phyloP scores from a whole-genome alignment of 2,113 vertebrate genomes.

The Eretmodus cyanostictus region DNA sequence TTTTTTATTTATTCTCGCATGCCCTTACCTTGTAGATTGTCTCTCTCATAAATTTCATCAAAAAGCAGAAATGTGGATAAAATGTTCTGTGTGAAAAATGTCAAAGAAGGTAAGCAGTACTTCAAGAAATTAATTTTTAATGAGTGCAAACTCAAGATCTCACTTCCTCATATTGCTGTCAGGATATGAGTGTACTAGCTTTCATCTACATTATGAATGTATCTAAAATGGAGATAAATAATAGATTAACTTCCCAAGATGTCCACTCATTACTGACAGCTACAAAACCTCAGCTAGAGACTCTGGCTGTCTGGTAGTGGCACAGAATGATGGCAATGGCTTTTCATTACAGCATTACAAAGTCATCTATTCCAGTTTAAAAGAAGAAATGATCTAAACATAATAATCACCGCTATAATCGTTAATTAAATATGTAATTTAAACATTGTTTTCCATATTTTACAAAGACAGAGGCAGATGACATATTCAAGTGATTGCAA shows the following conservation, averaged over 20 bases:
- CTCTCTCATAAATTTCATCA: neutral
- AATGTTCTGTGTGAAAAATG: neutral
- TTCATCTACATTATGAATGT: slow-evolving; percentile 27
- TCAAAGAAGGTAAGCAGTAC: neutral
- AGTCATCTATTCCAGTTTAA: neutral
- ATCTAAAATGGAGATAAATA: slow-evolving; percentile 63
- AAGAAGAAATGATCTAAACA: neutral
- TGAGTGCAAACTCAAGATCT: neutral
- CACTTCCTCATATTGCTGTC: slow-evolving; percentile 8
- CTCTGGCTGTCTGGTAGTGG: neutral
- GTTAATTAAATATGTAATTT: neutral
- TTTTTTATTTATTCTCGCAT: neutral
- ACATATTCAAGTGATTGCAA: neutral
- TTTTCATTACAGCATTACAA: neutral
- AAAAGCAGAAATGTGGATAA: neutral
- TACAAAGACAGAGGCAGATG: neutral
- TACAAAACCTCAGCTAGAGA: neutral
- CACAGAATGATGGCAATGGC: neutral
- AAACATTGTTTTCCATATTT: neutral
- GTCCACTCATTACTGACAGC: slow-evolving; percentile 39
- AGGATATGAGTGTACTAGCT: neutral
- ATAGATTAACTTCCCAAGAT: slow-evolving; percentile 63
- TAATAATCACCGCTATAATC: neutral
- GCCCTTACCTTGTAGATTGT: neutral
- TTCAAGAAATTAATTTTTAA: slow-evolving; percentile 17